Evolutionary conservation across 2,888 invertebrate species (phyloP), one percentile per base, ranked within the genome.

Genomic region (Mythimna vitellina): DNA sequence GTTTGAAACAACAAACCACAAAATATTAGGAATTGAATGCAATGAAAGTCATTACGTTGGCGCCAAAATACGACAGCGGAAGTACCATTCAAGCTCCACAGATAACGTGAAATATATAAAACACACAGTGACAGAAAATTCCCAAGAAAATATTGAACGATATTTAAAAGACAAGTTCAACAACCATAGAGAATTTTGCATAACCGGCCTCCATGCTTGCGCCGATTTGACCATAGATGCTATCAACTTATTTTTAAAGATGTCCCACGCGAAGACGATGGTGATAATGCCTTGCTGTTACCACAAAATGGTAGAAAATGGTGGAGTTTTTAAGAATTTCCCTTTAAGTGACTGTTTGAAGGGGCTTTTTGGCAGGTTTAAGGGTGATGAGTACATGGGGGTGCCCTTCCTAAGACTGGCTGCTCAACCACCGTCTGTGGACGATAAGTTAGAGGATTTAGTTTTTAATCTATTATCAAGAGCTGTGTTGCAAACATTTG

Each of bases 231-330:
- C 98, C 56, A 95, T 98, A 32, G 96, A 96, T 69, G 97, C 97
- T 12, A 96, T 98, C 64, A 96, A 97, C 84, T 92, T 98, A 81
- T 98, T 98, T 92, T 87, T 96, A 56, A 93, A 96, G 85, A 96
- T 97, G 90, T 87, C 94, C 10, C 90, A 92, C 51, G 97, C 97
- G 0, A 96, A 94, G 76, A 92, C 96, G 22, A 89, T 98, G 32
- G 95, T 97, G 60, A 94, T 98, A 20, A 97, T 98, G 96, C 97
- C 98, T 6, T 98, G 98, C 87, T 98, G 98, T 88, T 98, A 98
- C 87, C 98, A 98, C 89, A 97, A 97, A 92, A 96, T 98, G 90
- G 51, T 64, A 29, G 63, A 51, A 58, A 56, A 80, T 25, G 84
- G 84, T 25, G 84, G 79, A 1, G 80, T 88, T 87, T 98, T 98